These are phyloP conservation scores for Sebastes trivittatus DNA, from an alignment of 2,797 vertebrate genomes.

Conservation along the genomic window DNA sequence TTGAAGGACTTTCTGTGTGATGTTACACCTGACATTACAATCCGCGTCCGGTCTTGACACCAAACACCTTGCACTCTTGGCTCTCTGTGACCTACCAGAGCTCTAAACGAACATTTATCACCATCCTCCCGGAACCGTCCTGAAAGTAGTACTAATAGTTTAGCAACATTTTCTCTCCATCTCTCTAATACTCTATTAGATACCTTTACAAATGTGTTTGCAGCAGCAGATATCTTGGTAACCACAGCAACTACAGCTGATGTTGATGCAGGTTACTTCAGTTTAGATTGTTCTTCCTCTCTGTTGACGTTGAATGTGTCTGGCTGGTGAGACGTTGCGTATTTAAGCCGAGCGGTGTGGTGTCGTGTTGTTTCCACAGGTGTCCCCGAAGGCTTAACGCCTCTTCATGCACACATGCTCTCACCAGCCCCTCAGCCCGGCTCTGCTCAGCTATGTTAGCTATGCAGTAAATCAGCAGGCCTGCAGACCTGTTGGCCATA, in stretches of 20 bases:
- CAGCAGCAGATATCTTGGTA: conserved; percentile 24
- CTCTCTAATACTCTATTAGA: too few relatives aligned
- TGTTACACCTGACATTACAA: conserved; percentile 39
- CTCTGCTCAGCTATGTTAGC: conserved; percentile 57
- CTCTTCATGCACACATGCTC: not conserved
- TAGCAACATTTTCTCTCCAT: too few relatives aligned
- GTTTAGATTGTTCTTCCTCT: conserved; percentile 1
- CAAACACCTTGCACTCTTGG: not conserved
- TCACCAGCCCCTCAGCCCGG: not conserved
- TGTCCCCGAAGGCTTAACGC: conserved; percentile 41
- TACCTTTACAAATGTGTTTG: not conserved
- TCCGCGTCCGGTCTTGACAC: not conserved
- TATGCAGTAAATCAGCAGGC: conserved; percentile 66
- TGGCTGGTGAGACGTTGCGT: not conserved
- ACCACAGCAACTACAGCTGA: conserved; percentile 54
- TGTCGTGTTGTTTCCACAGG: conserved; percentile 57
- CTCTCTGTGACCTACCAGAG: not conserved
- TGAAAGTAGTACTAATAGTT: too few relatives aligned
- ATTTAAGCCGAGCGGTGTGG: not conserved
- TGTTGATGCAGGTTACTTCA: not conserved
- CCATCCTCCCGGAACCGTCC: too few relatives aligned
- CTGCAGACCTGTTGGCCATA: conserved; percentile 52
- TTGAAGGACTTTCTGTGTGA: conserved; percentile 17
- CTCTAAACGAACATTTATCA: too few relatives aligned
- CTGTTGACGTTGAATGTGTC: not conserved